Percentiles rank a stretch among this genome's conserved stretches.
Conservation (phyloP, 1,140 invertebrate genomes). For the Hesperophylax magnus region DNA sequence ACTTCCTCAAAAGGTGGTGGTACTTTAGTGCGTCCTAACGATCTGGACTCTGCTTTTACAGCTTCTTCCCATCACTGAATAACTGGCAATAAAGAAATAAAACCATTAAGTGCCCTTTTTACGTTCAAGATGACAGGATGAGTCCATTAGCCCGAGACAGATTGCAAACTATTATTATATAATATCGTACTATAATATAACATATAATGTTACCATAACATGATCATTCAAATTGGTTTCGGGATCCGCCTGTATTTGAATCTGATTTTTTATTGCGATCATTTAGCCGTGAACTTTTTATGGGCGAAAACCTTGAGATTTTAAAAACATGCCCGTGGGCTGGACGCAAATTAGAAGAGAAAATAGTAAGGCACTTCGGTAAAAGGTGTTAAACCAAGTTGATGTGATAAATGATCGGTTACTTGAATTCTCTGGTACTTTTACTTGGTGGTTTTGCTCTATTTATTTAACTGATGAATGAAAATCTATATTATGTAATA, state of each 20-base stretch:
- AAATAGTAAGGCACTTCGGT: not conserved
- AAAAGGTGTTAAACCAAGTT: not conserved
- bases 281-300: constrained; percentile 26
- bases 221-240: constrained; percentile 13
- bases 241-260: not conserved
- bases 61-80: not conserved
- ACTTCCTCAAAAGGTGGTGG: too few species aligned
- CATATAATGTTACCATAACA: too few species aligned
- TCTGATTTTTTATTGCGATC: not conserved
- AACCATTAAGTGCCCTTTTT: not conserved
- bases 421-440: too few species aligned
- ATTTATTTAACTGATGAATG: too few species aligned
- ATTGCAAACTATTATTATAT: not conserved
- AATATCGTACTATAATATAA: not conserved
- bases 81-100: not conserved
- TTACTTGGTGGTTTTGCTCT: too few species aligned
- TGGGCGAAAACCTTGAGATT: constrained; percentile 8
- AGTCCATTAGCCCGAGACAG: not conserved
- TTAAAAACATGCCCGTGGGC: not conserved
- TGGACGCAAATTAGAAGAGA: not conserved
- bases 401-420: too few species aligned
- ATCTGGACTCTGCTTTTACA: too few species aligned
- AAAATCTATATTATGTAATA: too few species aligned
- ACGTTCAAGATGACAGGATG: not conserved
- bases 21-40: too few species aligned